phyloP scores from a whole-genome alignment of 2,797 vertebrate genomes.

The Phalloptychus januarius region DNA sequence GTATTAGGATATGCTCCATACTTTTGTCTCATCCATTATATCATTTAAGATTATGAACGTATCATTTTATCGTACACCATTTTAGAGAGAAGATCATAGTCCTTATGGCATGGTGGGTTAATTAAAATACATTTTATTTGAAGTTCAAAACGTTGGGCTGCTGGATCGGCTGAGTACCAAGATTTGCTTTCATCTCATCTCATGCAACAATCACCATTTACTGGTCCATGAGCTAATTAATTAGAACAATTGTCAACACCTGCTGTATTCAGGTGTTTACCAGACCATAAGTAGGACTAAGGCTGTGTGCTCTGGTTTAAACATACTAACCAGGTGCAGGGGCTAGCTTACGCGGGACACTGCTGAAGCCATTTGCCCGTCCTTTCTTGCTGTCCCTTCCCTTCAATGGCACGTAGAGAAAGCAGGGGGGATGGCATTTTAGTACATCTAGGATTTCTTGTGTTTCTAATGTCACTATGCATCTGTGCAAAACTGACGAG shows the following conservation, averaged over 20 bases:
- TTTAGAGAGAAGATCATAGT: neutral
- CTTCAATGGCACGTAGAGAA: conserved; percentile 61
- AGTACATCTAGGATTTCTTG: conserved; percentile 51
- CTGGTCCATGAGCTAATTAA: neutral
- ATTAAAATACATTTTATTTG: neutral
- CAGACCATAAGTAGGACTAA: conserved; percentile 20
- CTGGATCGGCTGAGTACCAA: neutral
- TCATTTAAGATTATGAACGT: neutral
- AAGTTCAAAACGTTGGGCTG: neutral
- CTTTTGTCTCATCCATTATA: neutral
- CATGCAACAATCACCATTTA: neutral
- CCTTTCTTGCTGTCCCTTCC: conserved; percentile 13
- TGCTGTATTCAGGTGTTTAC: conserved; percentile 32
- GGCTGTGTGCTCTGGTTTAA: neutral
- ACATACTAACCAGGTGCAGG: neutral
- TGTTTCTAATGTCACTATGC: conserved; percentile 47
- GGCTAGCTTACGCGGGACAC: conserved; percentile 8
- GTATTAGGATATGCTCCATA: neutral
- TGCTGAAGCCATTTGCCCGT: conserved; percentile 19
- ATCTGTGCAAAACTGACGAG: conserved; percentile 34
- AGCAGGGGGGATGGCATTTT: conserved; percentile 12
- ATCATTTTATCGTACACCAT: neutral
- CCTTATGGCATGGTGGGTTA: neutral
- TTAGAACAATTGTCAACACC: conserved; percentile 45
- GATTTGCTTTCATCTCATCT: neutral